These are phyloP conservation scores for Trichogramma evanescens DNA, from an alignment of 2,888 invertebrate species.

Conservation along the genomic window DNA sequence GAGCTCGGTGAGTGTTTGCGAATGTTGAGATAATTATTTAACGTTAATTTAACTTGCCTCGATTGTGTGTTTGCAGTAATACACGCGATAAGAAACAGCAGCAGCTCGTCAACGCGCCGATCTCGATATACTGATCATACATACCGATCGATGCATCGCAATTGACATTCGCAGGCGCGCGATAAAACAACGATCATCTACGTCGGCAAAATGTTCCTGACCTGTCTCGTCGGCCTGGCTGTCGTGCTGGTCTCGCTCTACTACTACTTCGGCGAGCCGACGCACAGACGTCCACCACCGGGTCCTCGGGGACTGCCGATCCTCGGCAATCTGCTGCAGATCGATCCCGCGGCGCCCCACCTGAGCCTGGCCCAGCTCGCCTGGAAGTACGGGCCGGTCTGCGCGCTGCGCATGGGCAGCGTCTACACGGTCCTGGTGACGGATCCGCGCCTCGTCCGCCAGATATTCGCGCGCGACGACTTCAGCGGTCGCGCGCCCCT, in stretches of 20 bases:
- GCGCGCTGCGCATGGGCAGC: conserved; percentile 66
- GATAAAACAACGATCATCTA: too few species aligned
- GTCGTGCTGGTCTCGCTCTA: conserved; percentile 32
- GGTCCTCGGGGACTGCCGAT: conserved; percentile 75
- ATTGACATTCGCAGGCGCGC: too few species aligned
- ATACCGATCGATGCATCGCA: too few species aligned
- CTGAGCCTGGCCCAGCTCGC: conserved; percentile 61
- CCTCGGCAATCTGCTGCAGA: conserved; percentile 70
- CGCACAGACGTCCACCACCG: conserved; percentile 56
- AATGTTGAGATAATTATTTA: too few species aligned
- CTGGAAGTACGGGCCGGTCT: conserved; percentile 66
- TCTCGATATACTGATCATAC: too few species aligned
- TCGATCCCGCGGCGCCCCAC: conserved; percentile 66
- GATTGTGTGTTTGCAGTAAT: too few species aligned
- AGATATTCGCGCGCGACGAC: conserved; percentile 64
- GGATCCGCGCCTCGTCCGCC: conserved; percentile 65
- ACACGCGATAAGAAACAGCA: too few species aligned
- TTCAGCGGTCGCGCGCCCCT: conserved; percentile 75
- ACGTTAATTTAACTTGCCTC: too few species aligned
- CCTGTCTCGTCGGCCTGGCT: conserved; percentile 23
- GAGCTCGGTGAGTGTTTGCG: too few species aligned
- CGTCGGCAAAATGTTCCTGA: too few species aligned
- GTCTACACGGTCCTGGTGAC: conserved; percentile 71
- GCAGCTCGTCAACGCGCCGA: too few species aligned
- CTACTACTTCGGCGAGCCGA: conserved; percentile 43